Conservation (phyloP, 2,797 vertebrate genomes). For the Galagoides demidoff region DNA sequence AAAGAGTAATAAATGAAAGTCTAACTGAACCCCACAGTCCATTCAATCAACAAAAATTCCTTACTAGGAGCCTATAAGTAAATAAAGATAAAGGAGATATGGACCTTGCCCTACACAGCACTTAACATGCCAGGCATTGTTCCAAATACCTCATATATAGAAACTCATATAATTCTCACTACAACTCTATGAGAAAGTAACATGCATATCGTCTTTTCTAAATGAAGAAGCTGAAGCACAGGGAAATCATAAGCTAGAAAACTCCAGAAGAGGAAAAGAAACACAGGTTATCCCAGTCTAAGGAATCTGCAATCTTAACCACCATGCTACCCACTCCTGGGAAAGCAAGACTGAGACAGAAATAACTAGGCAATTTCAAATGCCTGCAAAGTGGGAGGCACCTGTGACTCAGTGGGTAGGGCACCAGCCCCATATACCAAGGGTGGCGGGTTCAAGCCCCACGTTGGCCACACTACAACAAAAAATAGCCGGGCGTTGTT, state of each 20-base stretch:
- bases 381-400: neutral
- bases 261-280: neutral
- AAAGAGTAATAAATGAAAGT: neutral
- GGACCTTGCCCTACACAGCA: neutral
- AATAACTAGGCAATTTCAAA: neutral
- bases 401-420: no score
- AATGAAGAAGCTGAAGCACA: neutral
- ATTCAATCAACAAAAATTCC: conserved; percentile 1
- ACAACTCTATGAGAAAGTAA: accelerated
- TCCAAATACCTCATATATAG: neutral
- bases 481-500: no score
- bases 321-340: no score
- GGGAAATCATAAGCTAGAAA: neutral
- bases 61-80: neutral
- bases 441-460: no score
- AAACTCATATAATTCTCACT: neutral
- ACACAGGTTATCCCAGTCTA: neutral
- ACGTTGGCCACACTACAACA: no score
- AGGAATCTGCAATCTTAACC: neutral
- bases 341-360: neutral
- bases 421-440: no score
- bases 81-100: neutral
- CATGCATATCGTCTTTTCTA: neutral
- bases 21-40: neutral
- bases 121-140: accelerated